Conservation (phyloP, 1,140 invertebrate species). For the Heliconius melpomene region DNA sequence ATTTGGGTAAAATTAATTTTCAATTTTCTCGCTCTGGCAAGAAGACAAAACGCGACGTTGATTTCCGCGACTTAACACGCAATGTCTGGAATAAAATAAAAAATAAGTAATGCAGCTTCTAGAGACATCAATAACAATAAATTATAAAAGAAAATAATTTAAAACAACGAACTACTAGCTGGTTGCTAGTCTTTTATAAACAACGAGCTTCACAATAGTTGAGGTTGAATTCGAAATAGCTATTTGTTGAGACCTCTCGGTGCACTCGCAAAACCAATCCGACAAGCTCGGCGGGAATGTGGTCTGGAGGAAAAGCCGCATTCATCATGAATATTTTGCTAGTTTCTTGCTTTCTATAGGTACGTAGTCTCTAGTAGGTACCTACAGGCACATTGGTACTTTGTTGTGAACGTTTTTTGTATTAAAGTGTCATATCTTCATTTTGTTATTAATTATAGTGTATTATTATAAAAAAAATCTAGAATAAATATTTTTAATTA, state of each 20-base stretch:
- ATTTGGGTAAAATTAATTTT: too few species aligned
- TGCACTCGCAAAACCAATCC: constrained; percentile 16
- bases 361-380: not conserved
- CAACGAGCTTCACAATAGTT: not conserved
- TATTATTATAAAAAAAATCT: too few species aligned
- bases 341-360: constrained; percentile 25
- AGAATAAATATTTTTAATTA: too few species aligned
- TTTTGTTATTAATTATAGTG: not conserved
- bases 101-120: too few species aligned
- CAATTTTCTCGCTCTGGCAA: too few species aligned
- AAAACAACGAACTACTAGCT: not conserved
- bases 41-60: too few species aligned
- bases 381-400: not conserved
- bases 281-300: constrained; percentile 23
- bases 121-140: not conserved
- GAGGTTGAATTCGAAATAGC: not conserved
- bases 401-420: not conserved
- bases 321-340: constrained; percentile 23
- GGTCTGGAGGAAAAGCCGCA: constrained; percentile 27
- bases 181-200: not conserved
- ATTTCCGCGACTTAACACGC: too few species aligned
- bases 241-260: not conserved
- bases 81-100: too few species aligned
- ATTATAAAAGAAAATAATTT: not conserved
- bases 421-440: not conserved